Conservation (phyloP, 2,113 vertebrate species). For the Bolborhynchus lineola region DNA sequence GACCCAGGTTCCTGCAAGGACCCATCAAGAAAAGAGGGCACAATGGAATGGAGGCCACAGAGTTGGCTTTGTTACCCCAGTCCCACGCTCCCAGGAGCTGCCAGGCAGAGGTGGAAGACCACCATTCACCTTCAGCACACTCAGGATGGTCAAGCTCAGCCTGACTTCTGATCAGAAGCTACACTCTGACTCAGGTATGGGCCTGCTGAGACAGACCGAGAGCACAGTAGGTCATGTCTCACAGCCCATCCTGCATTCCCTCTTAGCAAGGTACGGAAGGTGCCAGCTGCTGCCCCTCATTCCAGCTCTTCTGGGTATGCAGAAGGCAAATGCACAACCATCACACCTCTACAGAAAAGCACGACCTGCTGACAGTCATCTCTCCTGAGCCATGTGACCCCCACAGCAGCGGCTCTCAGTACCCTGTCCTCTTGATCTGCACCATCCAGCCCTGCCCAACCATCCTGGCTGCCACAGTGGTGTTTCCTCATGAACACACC, state of each 20-base stretch:
- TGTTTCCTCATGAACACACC: background rate
- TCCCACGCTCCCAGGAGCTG: background rate
- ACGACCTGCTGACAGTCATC: accelerated
- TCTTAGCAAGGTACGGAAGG: accelerated
- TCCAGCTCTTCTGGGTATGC: background rate
- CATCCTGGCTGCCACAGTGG: background rate
- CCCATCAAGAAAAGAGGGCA: background rate
- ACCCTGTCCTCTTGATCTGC: background rate
- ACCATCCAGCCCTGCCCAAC: background rate
- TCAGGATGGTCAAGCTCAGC: background rate
- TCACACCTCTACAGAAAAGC: background rate
- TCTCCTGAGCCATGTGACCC: background rate
- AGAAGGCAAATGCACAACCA: background rate
- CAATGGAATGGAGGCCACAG: background rate
- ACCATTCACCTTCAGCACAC: background rate
- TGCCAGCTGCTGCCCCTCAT: background rate
- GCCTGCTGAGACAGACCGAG: accelerated
- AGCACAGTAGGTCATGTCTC: background rate
- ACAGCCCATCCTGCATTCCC: background rate
- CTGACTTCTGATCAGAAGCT: background rate
- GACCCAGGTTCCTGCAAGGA: background rate
- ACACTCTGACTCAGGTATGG: background rate
- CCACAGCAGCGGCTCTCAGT: background rate
- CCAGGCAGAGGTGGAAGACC: background rate
- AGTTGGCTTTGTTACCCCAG: background rate